Percentiles rank a stretch among this genome's conserved stretches.
phyloP scores from a whole-genome alignment of 2,113 vertebrate species.

The Oryzias woworae region DNA sequence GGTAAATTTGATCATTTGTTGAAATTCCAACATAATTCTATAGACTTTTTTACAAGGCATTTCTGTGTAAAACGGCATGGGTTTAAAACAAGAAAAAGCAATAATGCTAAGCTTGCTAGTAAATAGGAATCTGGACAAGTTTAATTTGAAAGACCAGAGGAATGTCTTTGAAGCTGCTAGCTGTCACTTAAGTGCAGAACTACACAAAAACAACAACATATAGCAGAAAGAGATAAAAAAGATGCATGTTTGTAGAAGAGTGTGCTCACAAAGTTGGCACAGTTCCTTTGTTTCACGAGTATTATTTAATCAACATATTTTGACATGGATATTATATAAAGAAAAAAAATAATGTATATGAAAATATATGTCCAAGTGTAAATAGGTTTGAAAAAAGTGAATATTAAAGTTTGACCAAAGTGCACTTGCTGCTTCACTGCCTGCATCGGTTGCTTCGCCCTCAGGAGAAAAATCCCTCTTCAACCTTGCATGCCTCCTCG shows the following conservation, averaged over 20 bases:
- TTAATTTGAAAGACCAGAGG: conserved; percentile 36
- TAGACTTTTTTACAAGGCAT: too few relatives aligned
- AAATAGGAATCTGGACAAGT: conserved; percentile 2
- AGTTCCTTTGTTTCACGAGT: conserved; percentile 1
- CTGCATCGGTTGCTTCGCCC: conserved; percentile 34
- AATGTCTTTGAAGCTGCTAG: conserved; percentile 54
- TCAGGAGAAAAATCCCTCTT: conserved; percentile 15
- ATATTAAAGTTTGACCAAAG: conserved; percentile 11
- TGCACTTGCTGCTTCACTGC: conserved; percentile 48
- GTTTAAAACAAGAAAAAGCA: conserved; percentile 4
- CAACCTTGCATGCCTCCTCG: conserved; percentile 25
- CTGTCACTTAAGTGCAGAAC: conserved; percentile 47
- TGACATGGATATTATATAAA: conserved; percentile 3
- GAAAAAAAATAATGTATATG: not conserved
- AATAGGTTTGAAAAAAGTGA: not conserved
- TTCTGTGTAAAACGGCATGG: not conserved
- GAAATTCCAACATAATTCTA: too few relatives aligned
- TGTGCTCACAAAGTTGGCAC: not conserved
- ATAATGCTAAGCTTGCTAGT: not conserved
- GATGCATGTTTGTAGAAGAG: conserved; percentile 19
- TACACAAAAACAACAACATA: conserved; percentile 22
- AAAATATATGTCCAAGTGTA: not conserved
- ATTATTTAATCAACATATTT: conserved; percentile 28
- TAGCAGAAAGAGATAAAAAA: conserved; percentile 26
- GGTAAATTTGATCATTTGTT: too few relatives aligned